Evolutionary conservation across 1,140 invertebrate species (phyloP), one percentile per base, ranked within the genome.

Genomic region (Philopotamus ludificatus): DNA sequence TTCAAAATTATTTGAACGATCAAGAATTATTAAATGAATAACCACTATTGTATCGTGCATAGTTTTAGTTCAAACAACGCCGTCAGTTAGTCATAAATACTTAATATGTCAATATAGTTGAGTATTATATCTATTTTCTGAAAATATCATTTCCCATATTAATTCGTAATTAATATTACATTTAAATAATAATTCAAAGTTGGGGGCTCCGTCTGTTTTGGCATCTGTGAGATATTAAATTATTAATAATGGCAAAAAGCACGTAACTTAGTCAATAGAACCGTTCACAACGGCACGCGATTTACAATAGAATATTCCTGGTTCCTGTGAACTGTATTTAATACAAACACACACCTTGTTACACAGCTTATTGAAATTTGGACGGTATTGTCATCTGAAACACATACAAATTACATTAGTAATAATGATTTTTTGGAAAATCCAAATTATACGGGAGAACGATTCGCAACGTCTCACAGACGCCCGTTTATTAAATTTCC

Each of bases 191-290:
- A n/a, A n/a, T n/a, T n/a, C n/a, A n/a, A n/a, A n/a, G n/a, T n/a
- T n/a, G n/a, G n/a, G 28, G 12, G 28, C 28, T 34, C 28, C 4
- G 4, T 34, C 28, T 12, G 12, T n/a, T n/a, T n/a, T 34, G 28
- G 28, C 28, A 7, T 34, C 28, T 34, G 12, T 34, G 12, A 15
- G 20, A 44, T 59, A 42, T 42, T 59, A 59, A 59, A 49, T 61
- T 61, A 61, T 61, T 61, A 61, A 61, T 49, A 49, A 49, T 21
- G 59, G 42, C 45, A 49, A 61, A 50, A 26, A 61, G 41, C 59
- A 61, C 59, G 59, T 61, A 61, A 25, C 59, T 25, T 22, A 53
- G 50, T 21, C 50, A 26, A 53, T 47, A 47, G 44, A 4, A 47
- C 28, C 4, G 12, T 12, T 34, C 28, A 34, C 12, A 34, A 34